Percentiles rank a stretch among this genome's conserved stretches.
phyloP scores from a whole-genome alignment of 2,113 vertebrate species.

The Ciconia maguari region DNA sequence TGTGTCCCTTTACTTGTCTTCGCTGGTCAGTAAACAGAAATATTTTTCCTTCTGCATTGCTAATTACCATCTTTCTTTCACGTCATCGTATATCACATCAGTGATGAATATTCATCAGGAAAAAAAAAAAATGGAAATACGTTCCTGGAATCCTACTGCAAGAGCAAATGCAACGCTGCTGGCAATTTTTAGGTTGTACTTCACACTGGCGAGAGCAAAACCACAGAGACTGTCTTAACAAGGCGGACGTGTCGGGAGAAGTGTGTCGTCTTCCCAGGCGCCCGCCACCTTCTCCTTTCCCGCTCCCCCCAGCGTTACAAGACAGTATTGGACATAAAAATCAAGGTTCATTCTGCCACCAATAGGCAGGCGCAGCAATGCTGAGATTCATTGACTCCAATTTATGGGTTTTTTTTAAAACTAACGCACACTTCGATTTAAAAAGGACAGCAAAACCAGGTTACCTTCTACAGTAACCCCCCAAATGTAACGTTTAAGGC shows the following conservation, averaged over 20 bases:
- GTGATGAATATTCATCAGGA: not conserved
- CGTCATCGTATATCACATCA: not conserved
- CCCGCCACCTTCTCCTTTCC: not conserved
- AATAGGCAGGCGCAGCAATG: not conserved
- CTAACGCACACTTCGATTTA: rapidly evolving
- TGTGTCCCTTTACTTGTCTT: not conserved
- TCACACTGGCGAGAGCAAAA: rapidly evolving
- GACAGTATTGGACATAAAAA: rapidly evolving
- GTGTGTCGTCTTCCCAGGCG: not conserved
- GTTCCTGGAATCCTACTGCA: not conserved
- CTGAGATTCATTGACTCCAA: rapidly evolving
- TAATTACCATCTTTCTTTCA: not conserved
- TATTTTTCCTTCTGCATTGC: not conserved
- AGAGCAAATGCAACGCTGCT: not conserved
- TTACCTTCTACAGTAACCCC: not conserved
- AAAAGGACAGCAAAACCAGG: not conserved
- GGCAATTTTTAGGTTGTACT: not conserved
- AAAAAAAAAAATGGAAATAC: not conserved
- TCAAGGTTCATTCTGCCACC: not conserved
- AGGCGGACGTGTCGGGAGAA: rapidly evolving
- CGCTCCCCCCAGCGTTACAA: not conserved
- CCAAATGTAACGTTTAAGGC: not conserved
- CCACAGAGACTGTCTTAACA: not conserved
- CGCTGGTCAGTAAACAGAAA: not conserved
- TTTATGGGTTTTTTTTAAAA: not conserved